phyloP scores from a whole-genome alignment of 2,797 vertebrate species.

The Cirrhinus mrigala region DNA sequence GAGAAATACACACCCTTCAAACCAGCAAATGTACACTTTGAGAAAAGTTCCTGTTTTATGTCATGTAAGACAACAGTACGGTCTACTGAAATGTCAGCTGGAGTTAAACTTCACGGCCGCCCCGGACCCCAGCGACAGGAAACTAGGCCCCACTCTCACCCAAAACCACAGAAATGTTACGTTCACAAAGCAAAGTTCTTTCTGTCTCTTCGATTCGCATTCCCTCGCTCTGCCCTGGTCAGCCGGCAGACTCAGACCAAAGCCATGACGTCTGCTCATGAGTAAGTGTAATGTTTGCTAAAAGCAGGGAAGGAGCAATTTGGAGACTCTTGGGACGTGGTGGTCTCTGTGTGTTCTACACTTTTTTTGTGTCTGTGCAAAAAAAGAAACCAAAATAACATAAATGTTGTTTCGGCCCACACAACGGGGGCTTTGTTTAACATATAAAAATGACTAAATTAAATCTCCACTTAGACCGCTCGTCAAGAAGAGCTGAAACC shows the following conservation, averaged over 20 bases:
- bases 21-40: no score
- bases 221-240: conserved; percentile 40
- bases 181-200: background rate
- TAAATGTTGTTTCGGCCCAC: background rate
- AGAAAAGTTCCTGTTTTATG: background rate
- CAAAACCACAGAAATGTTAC: conserved; percentile 53
- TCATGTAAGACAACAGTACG: background rate
- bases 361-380: background rate
- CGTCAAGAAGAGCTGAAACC: background rate
- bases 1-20: no score
- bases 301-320: conserved; percentile 12
- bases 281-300: conserved; percentile 30
- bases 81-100: background rate
- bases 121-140: conserved; percentile 5
- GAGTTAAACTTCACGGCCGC: background rate
- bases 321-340: background rate
- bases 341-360: background rate
- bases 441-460: background rate
- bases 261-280: conserved; percentile 39
- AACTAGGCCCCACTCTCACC: conserved; percentile 48
- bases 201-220: conserved; percentile 17
- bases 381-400: background rate
- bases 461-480: background rate
- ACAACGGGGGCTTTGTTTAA: background rate
- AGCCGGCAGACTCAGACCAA: conserved; percentile 5